Percentiles rank a stretch among this genome's conserved stretches.
Evolutionary conservation across 1,140 invertebrate species (phyloP).

Genomic region (Drosophila pseudoananassae): DNA sequence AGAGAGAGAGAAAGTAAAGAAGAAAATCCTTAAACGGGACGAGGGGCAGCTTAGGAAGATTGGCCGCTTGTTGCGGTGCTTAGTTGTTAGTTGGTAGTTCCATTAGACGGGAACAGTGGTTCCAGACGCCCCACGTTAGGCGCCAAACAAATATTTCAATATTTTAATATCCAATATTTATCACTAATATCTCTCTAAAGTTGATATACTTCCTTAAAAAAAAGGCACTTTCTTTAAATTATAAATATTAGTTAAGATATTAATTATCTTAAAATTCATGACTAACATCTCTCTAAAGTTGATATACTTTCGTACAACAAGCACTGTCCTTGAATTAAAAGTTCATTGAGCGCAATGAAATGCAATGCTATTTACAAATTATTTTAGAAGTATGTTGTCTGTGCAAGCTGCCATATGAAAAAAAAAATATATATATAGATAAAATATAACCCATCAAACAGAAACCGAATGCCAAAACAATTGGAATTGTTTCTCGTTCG

Average conservation of each 20-base stretch:
- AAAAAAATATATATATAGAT: conserved; percentile 7
- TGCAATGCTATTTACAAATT: conserved; percentile 41
- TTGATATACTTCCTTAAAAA: too few species aligned
- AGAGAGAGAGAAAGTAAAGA: not conserved
- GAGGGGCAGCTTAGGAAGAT: not conserved
- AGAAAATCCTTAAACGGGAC: conserved; percentile 11
- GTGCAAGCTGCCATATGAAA: conserved; percentile 22
- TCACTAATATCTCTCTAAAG: too few species aligned
- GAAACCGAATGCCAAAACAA: conserved; percentile 13
- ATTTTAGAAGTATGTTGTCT: conserved; percentile 31
- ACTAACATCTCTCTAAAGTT: too few species aligned
- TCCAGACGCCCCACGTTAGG: not conserved
- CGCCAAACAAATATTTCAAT: not conserved
- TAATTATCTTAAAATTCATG: too few species aligned
- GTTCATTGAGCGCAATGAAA: conserved; percentile 49
- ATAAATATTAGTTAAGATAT: too few species aligned
- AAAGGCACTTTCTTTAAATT: too few species aligned
- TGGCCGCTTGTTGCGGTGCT: conserved; percentile 44
- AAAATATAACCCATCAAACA: conserved; percentile 1
- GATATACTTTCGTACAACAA: too few species aligned
- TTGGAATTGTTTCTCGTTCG: conserved; percentile 15
- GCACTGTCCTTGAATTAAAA: conserved; percentile 23
- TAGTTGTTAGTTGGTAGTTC: conserved; percentile 45
- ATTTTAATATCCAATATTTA: too few species aligned
- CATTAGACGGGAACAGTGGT: conserved; percentile 18